Conservation (phyloP, 2,888 invertebrate species). For the Aporophyla lueneburgensis region DNA sequence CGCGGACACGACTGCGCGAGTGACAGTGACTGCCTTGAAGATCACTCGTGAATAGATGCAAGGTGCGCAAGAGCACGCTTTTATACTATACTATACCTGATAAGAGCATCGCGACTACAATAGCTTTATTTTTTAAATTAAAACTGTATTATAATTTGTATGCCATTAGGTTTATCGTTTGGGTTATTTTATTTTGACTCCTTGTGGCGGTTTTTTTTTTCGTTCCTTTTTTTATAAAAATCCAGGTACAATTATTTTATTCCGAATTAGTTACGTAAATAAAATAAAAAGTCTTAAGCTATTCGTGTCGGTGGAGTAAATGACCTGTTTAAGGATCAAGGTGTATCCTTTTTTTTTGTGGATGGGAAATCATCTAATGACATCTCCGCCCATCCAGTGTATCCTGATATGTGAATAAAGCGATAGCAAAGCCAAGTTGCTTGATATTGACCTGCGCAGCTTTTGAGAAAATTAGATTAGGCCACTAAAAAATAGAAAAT, state of each 20-base stretch:
- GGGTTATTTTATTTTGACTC: background rate
- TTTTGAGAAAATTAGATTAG: background rate
- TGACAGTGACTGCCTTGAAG: constrained; percentile 63
- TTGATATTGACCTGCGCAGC: background rate
- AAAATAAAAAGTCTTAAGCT: background rate
- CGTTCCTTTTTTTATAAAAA: background rate
- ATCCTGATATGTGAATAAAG: background rate
- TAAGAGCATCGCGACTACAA: constrained; percentile 52
- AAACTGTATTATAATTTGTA: constrained; percentile 22
- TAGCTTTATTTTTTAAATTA: constrained; percentile 23
- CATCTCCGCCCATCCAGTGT: no score
- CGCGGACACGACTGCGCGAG: constrained; percentile 55
- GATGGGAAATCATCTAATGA: no score
- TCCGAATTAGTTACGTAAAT: background rate
- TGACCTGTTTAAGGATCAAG: background rate
- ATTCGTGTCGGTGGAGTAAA: background rate
- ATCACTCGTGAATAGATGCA: constrained; percentile 55
- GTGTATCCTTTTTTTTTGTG: no score
- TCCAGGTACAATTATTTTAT: background rate
- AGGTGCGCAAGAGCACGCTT: constrained; percentile 60
- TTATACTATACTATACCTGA: constrained; percentile 58
- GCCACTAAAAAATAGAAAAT: no score
- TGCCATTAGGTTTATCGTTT: background rate
- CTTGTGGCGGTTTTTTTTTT: background rate
- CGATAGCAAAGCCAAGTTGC: background rate